Percentiles rank a stretch among this genome's conserved stretches.
Evolutionary conservation across 2,113 vertebrate genomes (phyloP).

Genomic region (Myxocyprinus asiaticus): DNA sequence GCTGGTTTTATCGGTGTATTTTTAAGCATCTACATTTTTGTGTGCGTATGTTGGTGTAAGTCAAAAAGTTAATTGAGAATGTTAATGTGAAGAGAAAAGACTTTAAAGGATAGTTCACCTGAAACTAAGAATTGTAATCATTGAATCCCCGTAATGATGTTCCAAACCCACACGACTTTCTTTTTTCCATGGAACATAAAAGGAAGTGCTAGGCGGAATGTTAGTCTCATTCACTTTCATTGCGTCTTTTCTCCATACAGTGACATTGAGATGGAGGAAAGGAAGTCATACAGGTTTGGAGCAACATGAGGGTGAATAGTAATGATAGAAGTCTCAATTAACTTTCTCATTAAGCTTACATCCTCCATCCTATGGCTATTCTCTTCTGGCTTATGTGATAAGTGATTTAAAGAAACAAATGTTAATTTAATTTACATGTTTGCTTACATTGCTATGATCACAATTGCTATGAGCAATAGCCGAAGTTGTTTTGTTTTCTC

Average conservation of each 20-base stretch:
- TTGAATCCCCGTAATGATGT: too few relatives aligned
- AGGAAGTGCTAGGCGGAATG: too few relatives aligned
- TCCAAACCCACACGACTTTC: too few relatives aligned
- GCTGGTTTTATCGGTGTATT: background rate
- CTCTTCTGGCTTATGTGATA: constrained; percentile 12
- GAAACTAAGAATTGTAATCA: too few relatives aligned
- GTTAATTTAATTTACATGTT: constrained; percentile 28
- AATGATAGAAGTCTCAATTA: too few relatives aligned
- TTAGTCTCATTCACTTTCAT: too few relatives aligned
- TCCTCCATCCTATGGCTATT: constrained; percentile 34
- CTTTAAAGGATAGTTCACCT: background rate
- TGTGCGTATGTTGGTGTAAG: constrained; percentile 3
- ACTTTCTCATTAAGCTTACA: constrained; percentile 14
- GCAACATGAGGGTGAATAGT: too few relatives aligned
- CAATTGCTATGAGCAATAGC: constrained; percentile 19
- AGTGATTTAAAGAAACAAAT: background rate
- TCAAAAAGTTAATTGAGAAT: background rate
- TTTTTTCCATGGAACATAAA: too few relatives aligned
- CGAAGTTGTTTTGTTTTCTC: constrained; percentile 8
- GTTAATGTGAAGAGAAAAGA: background rate
- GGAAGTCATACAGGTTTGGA: too few relatives aligned
- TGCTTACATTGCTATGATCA: constrained; percentile 17
- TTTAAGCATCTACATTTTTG: constrained; percentile 1
- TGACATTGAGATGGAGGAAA: too few relatives aligned
- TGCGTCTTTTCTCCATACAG: too few relatives aligned